Evolutionary conservation across 2,113 vertebrate species (phyloP).

Genomic region (Silurus glanis): DNA sequence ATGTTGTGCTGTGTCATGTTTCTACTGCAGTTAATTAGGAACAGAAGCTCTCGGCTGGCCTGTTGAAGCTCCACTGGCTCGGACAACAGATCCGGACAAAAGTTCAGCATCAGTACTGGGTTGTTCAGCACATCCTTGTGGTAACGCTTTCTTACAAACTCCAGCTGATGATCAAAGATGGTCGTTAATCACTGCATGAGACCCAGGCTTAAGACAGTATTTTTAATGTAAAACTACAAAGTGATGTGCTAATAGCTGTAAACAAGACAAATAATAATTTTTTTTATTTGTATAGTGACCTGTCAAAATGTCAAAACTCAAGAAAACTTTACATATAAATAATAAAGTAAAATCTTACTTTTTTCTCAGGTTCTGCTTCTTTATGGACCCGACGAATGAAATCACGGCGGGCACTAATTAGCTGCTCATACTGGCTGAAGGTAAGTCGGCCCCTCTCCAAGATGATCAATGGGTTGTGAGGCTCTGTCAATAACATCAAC

Average conservation of each 20-base stretch:
- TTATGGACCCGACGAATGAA: slow-evolving; percentile 79
- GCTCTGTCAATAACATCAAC: slow-evolving; percentile 72
- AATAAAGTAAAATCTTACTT: slow-evolving; percentile 68
- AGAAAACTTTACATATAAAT: neutral
- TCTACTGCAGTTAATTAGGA: slow-evolving; percentile 80
- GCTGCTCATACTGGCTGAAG: slow-evolving; percentile 83
- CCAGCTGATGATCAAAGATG: slow-evolving; percentile 72
- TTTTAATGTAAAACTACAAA: neutral
- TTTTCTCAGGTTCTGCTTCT: slow-evolving; percentile 80
- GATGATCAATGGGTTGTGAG: slow-evolving; percentile 86
- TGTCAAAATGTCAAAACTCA: neutral
- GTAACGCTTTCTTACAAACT: slow-evolving; percentile 88
- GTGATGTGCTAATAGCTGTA: neutral
- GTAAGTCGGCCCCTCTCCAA: slow-evolving; percentile 85
- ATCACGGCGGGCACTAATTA: slow-evolving; percentile 81
- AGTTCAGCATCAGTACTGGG: slow-evolving; percentile 93
- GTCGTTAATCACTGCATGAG: neutral
- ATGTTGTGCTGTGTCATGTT: slow-evolving; percentile 72
- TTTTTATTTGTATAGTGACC: neutral
- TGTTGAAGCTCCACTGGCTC: slow-evolving; percentile 76
- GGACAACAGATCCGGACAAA: slow-evolving; percentile 80
- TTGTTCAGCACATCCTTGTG: slow-evolving; percentile 93
- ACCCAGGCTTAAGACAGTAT: neutral
- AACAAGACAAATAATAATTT: neutral
- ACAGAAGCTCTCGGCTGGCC: slow-evolving; percentile 85